Evolutionary conservation across 2,888 invertebrate genomes (phyloP).

Genomic region (Allygus modestus): DNA sequence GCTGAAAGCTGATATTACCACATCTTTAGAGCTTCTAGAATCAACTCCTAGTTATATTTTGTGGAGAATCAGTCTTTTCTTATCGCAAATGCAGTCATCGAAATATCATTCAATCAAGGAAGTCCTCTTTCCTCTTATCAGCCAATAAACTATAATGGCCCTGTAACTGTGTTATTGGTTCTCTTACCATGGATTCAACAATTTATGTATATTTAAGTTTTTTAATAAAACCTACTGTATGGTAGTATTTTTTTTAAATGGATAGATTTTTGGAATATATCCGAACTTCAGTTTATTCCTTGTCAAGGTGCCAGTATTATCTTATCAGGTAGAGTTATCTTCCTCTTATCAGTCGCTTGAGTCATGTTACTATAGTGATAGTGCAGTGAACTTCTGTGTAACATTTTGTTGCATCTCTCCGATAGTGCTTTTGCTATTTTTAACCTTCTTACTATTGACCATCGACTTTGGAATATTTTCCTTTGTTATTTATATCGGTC

Average conservation of each 20-base stretch:
- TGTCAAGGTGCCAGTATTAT: slow-evolving; percentile 19
- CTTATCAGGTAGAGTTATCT: slow-evolving; percentile 4
- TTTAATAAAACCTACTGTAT: neutral
- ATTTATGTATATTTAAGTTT: neutral
- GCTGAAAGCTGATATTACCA: too few relatives aligned
- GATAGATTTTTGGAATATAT: neutral
- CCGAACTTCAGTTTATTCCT: neutral
- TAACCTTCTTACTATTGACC: neutral
- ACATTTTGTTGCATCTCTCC: neutral
- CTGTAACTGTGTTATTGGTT: neutral
- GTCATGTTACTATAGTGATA: neutral
- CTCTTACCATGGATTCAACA: neutral
- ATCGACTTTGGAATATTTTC: neutral
- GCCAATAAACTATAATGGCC: neutral
- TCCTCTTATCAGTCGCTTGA: neutral
- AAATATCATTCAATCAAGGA: neutral
- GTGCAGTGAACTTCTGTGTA: neutral
- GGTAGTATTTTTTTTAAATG: neutral
- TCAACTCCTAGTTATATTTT: too few relatives aligned
- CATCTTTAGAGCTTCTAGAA: too few relatives aligned
- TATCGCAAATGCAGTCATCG: neutral
- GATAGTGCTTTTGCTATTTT: neutral
- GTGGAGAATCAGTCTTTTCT: neutral
- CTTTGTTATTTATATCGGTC: neutral
- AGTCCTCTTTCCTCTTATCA: neutral